Conservation (phyloP, 2,888 invertebrate genomes). For the Seira ritae region DNA sequence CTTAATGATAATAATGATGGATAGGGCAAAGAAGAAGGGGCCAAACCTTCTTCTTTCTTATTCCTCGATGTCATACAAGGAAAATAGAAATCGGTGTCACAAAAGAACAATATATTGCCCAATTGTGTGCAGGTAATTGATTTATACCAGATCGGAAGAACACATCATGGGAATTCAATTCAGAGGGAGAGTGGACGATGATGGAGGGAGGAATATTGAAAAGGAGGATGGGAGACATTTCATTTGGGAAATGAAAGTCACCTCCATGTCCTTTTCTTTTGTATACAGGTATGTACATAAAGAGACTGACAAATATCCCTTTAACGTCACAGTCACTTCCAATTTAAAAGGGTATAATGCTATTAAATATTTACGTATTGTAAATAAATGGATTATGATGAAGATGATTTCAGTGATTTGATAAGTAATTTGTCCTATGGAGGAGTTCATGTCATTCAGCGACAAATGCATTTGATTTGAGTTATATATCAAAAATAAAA, state of each 20-base stretch:
- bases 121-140: conserved; percentile 59
- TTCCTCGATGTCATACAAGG: conserved; percentile 55
- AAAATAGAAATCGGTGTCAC: conserved; percentile 62
- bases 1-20: conserved; percentile 13
- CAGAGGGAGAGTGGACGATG: conserved; percentile 28
- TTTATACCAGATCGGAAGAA: conserved; percentile 57
- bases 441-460: no score
- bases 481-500: no score
- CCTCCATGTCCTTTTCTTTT: neutral
- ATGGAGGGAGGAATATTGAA: conserved; percentile 5
- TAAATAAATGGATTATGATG: no score
- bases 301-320: no score
- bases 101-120: conserved; percentile 28
- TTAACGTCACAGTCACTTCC: no score
- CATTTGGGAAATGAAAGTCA: conserved; percentile 1
- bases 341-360: no score
- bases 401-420: no score
- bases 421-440: no score
- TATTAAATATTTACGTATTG: no score
- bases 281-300: no score
- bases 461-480: no score
- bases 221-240: conserved; percentile 18
- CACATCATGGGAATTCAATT: neutral
- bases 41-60: neutral
- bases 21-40: conserved; percentile 18